Evolutionary conservation across 2,113 vertebrate species (phyloP).

Genomic region (human (Homo sapiens)): DNA sequence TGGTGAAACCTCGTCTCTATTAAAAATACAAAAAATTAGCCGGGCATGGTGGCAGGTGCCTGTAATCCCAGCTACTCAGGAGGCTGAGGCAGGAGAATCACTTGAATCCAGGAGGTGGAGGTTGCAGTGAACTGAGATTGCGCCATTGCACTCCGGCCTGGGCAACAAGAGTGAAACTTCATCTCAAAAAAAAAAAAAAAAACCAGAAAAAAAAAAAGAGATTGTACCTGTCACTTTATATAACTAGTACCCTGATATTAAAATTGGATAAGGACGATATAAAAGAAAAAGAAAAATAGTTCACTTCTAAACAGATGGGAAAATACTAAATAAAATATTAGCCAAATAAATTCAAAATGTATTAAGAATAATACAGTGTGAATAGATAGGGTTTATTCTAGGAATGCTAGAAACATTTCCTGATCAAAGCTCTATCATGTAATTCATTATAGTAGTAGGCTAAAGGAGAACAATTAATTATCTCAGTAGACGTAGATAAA

Average conservation of each 20-base stretch:
- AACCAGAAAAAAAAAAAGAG: background rate
- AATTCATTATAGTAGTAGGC: background rate
- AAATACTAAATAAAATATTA: constrained; percentile 49
- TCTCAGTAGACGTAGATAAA: background rate
- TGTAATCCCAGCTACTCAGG: no score
- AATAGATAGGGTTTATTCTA: background rate
- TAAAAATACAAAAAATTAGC: no score
- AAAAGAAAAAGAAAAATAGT: background rate
- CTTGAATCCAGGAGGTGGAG: no score
- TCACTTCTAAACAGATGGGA: background rate
- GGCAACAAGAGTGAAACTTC: background rate
- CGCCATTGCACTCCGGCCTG: no score
- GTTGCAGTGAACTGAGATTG: no score
- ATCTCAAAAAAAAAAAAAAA: background rate
- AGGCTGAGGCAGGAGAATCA: no score
- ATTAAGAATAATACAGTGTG: background rate
- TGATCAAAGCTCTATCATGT: background rate
- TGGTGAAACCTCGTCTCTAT: no score
- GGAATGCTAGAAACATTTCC: background rate
- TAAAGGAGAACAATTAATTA: background rate
- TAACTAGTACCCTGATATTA: background rate
- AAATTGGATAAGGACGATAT: background rate
- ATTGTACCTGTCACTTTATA: background rate
- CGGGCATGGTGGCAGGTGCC: no score
- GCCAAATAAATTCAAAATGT: constrained; percentile 27